Base-by-base conservation (phyloP, 2,113 vertebrate genomes). In the Neotoma lepida region DNA sequence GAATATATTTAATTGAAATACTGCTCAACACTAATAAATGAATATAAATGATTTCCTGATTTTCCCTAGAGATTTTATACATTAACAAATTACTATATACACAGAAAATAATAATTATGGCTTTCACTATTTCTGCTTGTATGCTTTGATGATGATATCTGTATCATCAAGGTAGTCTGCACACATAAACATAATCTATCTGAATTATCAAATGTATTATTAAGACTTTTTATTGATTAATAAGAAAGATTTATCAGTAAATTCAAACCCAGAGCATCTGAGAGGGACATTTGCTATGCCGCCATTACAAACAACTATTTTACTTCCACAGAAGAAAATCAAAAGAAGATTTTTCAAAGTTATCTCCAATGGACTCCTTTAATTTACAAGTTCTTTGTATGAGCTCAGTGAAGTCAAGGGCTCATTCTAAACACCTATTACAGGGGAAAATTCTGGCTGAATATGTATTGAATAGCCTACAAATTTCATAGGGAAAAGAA, bases 151-250 rank as follows among this genome's bases (percentile, higher is more conserved):
- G 0, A 4, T 54, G 86, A 58, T 51, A 6, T n/a, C n/a, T n/a
- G n/a, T n/a, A n/a, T n/a, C 54, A 63, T 3, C 5, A 86, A 90
- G 10, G 14, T 10, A 92, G 33, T 46, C 30, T 44, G n/a, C 66
- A 49, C 49, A 12, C 44, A 66, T 7, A 63, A 66, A 80, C 71
- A 13, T 51, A 78, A 68, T 49, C 51, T 95, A 6, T 30, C 76
- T 94, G 6, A 61, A 71, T 92, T 85, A 77, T 89, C 49, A 93
- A 73, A 86, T 44, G 28, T 93, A 44, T 41, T 26, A 64, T 41
- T 64, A 73, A 58, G 46, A 91, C 7, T 20, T 22, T 91, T 71
- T 68, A 64, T 61, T 94, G 70, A 95, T 61, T 91, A 89, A 76
- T 54, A 86, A 20, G 24, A 6, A 92, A 94, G 39, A 76, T 3